Evolutionary conservation across 2,888 invertebrate species (phyloP), one percentile per base, ranked within the genome.

Genomic region (Leistus spinibarbis): DNA sequence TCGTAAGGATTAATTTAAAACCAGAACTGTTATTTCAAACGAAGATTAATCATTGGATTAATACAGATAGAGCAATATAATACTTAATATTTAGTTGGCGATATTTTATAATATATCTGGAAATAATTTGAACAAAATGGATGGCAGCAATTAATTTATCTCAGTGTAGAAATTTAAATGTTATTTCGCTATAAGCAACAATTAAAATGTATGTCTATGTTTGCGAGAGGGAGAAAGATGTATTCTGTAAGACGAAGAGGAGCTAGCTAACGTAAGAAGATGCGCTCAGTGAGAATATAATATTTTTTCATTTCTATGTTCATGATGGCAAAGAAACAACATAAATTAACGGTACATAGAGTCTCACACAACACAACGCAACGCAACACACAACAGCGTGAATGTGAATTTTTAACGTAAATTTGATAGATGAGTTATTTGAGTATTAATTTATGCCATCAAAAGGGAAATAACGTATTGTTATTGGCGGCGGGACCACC

Each of bases 381-480:
- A n/a, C 17, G 20, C 20, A 22, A 60, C 60, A 3, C 22, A 60
- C 22, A 60, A 20, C 19, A n/a, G 22, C 24, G 64, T 64, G 16
- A 64, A 23, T 64, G 64, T 64, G 20, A 23, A n/a, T 64, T 71
- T 71, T 71, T 71, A 23, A 71, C 64, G 40, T 17, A 64, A 71
- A 71, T 71, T 71, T 71, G 63, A 71, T 71, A 64, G 71, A 71
- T 71, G 71, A 71, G 71, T 71, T 71, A 64, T 71, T 54, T 64
- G 24, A 64, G 71, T 71, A 71, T 71, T 64, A 64, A 71, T 71
- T 64, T 71, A 71, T 71, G 54, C 64, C 63, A 64, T 64, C 54
- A 64, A 64, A 64, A 71, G 23, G 71, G 64, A 64, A 62, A 71
- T 64, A 71, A 64, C 22, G 71, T 71, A 71, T 71, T 71, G 71